A percentile compares a stretch with the other conserved stretches of the same genome.
phyloP scores from a whole-genome alignment of 2,888 invertebrate species.

The Bombylius major region DNA sequence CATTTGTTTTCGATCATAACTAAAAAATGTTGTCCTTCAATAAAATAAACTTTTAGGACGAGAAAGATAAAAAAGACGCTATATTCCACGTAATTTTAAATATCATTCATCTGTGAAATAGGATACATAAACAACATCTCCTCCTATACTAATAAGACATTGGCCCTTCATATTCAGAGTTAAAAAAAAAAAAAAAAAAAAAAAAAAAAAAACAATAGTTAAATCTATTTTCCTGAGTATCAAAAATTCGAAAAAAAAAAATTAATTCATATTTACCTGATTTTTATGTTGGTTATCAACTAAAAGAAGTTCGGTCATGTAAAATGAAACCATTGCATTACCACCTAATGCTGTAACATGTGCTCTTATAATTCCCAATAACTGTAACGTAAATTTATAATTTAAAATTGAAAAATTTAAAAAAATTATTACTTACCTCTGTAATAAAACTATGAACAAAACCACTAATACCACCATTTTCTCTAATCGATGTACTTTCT shows the following conservation, averaged over 20 bases:
- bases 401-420: not conserved
- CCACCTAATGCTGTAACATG: conserved; percentile 89
- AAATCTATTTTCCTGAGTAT: not conserved
- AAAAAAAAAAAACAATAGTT: conserved; percentile 10
- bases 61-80: conserved; percentile 30
- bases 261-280: conserved; percentile 51
- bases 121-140: conserved; percentile 78
- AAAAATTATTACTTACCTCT: conserved; percentile 43
- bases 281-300: conserved; percentile 92
- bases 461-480: conserved; percentile 83
- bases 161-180: conserved; percentile 56
- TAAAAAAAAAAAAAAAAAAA: conserved; percentile 17
- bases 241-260: too few species aligned
- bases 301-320: conserved; percentile 81
- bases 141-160: conserved; percentile 89
- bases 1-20: not conserved
- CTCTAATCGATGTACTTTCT: conserved; percentile 84
- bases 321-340: conserved; percentile 89
- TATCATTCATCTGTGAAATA: conserved; percentile 48
- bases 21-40: conserved; percentile 3
- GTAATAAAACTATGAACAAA: conserved; percentile 90
- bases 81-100: conserved; percentile 28
- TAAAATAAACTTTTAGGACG: conserved; percentile 29
- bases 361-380: conserved; percentile 82
- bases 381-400: conserved; percentile 23